A percentile compares a stretch with the other conserved stretches of the same genome.
phyloP scores from a whole-genome alignment of 2,888 invertebrate genomes.

The Spilosoma lubricipeda region DNA sequence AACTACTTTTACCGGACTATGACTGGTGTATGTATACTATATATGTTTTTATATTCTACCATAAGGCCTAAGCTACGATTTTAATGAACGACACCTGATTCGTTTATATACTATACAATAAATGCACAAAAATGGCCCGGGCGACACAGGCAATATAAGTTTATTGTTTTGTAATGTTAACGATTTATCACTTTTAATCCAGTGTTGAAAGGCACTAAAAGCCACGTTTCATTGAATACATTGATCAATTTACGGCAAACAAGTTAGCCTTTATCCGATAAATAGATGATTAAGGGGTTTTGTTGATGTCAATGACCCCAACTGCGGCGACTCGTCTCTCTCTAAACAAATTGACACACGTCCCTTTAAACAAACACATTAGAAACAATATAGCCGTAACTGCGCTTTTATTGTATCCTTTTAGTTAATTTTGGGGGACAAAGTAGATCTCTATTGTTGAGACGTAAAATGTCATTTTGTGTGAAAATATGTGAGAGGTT shows the following conservation, averaged over 20 bases:
- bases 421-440: constrained; percentile 24
- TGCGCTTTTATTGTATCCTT: constrained; percentile 30
- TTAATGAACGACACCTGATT: too few species aligned
- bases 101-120: too few species aligned
- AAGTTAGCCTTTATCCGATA: constrained; percentile 52
- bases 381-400: constrained; percentile 34
- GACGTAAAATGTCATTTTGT: constrained; percentile 3
- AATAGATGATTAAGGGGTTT: constrained; percentile 49
- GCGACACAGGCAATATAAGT: too few species aligned
- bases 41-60: too few species aligned
- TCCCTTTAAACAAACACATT: constrained; percentile 59
- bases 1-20: neutral
- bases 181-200: too few species aligned
- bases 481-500: neutral
- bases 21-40: too few species aligned
- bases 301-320: constrained; percentile 45
- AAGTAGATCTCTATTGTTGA: constrained; percentile 1
- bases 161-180: too few species aligned
- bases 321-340: constrained; percentile 45
- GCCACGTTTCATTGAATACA: constrained; percentile 53
- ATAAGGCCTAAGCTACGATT: too few species aligned
- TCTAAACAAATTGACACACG: constrained; percentile 64
- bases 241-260: constrained; percentile 57
- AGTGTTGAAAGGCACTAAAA: constrained; percentile 1
- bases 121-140: too few species aligned